Evolutionary conservation across 2,888 invertebrate genomes (phyloP).

Genomic region (Hypolimnas misippus): DNA sequence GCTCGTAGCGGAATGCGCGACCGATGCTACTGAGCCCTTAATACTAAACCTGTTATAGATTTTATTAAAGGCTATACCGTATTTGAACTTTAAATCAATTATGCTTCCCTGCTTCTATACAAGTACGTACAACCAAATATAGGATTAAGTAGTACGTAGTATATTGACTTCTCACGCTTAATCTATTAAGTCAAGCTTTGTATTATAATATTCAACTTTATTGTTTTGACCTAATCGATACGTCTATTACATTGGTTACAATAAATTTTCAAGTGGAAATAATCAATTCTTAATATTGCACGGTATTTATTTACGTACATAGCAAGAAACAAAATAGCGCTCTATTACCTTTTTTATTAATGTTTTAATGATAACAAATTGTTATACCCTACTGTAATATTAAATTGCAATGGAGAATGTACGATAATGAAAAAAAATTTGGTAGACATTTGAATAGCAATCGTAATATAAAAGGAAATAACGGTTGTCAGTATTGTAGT

Average conservation of each 20-base stretch:
- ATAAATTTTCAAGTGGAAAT: slow-evolving; percentile 6
- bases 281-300: slow-evolving; percentile 1
- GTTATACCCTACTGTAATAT: no score
- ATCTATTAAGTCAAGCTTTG: slow-evolving; percentile 15
- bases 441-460: no score
- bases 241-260: neutral
- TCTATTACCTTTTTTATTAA: neutral
- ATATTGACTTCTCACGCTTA: slow-evolving; percentile 22
- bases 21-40: slow-evolving; percentile 2
- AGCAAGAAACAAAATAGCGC: no score
- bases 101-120: neutral
- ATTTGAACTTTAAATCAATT: neutral
- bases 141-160: neutral
- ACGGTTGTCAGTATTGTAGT: no score
- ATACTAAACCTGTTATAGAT: neutral
- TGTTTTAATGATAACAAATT: neutral
- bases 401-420: no score
- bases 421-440: no score
- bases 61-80: neutral
- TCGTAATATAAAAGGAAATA: no score
- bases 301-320: no score
- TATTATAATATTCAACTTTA: slow-evolving; percentile 15
- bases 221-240: slow-evolving; percentile 19
- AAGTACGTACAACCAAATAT: neutral
- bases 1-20: slow-evolving; percentile 40